Percentiles rank a stretch among this genome's conserved stretches.
Conservation (phyloP, 2,888 invertebrate species). For the Lymantria monacha region DNA sequence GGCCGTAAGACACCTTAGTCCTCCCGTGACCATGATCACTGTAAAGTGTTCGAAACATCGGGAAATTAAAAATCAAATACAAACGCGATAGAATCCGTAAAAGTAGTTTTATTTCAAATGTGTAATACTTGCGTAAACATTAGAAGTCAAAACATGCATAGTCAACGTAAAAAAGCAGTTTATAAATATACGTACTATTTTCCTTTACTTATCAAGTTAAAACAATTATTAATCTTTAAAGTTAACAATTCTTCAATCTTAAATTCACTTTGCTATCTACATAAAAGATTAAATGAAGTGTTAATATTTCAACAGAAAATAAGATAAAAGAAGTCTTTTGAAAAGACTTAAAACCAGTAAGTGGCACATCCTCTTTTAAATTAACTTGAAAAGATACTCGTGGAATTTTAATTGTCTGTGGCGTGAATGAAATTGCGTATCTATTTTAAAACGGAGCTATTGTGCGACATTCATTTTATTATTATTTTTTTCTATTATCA, state of each 20-base stretch:
- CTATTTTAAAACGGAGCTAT: slow-evolving; percentile 17
- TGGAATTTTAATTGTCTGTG: slow-evolving; percentile 29
- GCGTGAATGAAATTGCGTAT: slow-evolving; percentile 27
- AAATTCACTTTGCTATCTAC: not conserved
- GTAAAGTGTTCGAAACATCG: too few relatives aligned
- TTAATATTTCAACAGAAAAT: slow-evolving; percentile 22
- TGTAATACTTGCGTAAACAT: too few relatives aligned
- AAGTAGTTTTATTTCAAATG: too few relatives aligned
- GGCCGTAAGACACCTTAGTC: too few relatives aligned
- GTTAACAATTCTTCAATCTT: not conserved
- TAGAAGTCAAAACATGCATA: too few relatives aligned
- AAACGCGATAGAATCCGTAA: too few relatives aligned
- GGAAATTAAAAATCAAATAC: too few relatives aligned
- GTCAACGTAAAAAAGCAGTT: too few relatives aligned
- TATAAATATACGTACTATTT: too few relatives aligned
- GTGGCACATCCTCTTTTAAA: slow-evolving; percentile 26
- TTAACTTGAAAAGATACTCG: slow-evolving; percentile 26
- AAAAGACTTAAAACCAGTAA: slow-evolving; percentile 7
- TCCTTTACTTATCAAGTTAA: too few relatives aligned
- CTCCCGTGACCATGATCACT: too few relatives aligned
- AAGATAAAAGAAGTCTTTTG: slow-evolving; percentile 1
- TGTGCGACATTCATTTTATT: slow-evolving; percentile 15
- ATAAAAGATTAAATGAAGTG: slow-evolving; percentile 13
- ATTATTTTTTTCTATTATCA: slow-evolving; percentile 1
- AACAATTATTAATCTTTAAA: not conserved